Evolutionary conservation across 2,888 invertebrate species (phyloP).

Genomic region (Apodemia duryi): DNA sequence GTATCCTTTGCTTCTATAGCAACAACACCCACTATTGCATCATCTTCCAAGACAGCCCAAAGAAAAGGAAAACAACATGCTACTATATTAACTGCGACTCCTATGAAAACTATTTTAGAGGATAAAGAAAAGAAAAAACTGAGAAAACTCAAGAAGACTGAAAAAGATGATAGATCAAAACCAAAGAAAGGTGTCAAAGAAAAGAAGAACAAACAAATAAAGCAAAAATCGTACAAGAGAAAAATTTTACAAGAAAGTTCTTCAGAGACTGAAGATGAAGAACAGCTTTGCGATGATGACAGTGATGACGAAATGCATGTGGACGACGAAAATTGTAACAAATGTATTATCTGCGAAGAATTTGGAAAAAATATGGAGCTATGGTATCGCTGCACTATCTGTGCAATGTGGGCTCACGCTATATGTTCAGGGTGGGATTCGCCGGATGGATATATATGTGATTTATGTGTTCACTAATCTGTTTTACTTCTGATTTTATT

Average conservation of each 20-base stretch:
- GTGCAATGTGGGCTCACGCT: slow-evolving; percentile 39
- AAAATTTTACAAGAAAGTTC: slow-evolving; percentile 13
- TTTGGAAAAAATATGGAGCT: slow-evolving; percentile 36
- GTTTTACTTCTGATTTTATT: slow-evolving; percentile 4
- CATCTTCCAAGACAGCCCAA: slow-evolving; percentile 29
- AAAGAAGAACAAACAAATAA: not conserved
- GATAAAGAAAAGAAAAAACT: slow-evolving; percentile 32
- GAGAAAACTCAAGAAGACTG: slow-evolving; percentile 23
- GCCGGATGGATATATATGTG: slow-evolving; percentile 36
- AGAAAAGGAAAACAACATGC: slow-evolving; percentile 31
- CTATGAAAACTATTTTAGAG: slow-evolving; percentile 15
- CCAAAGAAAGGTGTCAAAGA: not conserved
- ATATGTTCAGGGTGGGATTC: slow-evolving; percentile 37
- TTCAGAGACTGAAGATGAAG: slow-evolving; percentile 5
- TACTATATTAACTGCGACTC: slow-evolving; percentile 23
- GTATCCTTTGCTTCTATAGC: slow-evolving; percentile 34
- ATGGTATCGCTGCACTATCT: slow-evolving; percentile 36
- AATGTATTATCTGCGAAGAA: slow-evolving; percentile 35
- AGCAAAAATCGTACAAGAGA: slow-evolving; percentile 30
- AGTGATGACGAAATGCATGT: slow-evolving; percentile 25
- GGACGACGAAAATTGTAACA: slow-evolving; percentile 29
- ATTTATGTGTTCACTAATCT: slow-evolving; percentile 27
- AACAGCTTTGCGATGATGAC: slow-evolving; percentile 25
- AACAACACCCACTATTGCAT: slow-evolving; percentile 31
- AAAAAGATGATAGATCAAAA: not conserved